phyloP scores from a whole-genome alignment of 2,888 invertebrate genomes.

The Drosophila anomelani region DNA sequence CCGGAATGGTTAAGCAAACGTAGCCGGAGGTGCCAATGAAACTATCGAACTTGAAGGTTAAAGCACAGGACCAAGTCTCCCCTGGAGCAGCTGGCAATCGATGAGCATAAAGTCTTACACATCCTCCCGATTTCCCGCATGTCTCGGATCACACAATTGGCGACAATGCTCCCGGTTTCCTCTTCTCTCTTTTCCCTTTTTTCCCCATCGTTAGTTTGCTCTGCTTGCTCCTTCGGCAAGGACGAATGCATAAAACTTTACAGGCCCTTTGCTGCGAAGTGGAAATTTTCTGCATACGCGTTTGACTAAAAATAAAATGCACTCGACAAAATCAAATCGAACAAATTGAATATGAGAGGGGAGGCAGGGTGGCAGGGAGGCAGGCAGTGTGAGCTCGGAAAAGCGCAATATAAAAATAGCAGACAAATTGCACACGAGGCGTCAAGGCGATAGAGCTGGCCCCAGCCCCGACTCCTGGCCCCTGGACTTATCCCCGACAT shows the following conservation, averaged over 20 bases:
- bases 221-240: slow-evolving; percentile 1
- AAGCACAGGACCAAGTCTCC: slow-evolving; percentile 15
- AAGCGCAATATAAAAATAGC: slow-evolving; percentile 67
- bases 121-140: slow-evolving; percentile 25
- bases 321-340: slow-evolving; percentile 74
- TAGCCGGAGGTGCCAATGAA: slow-evolving; percentile 44
- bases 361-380: not conserved
- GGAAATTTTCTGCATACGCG: slow-evolving; percentile 70
- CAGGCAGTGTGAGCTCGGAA: not conserved
- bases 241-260: slow-evolving; percentile 69
- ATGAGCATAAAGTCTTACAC: slow-evolving; percentile 73
- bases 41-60: slow-evolving; percentile 24
- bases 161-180: not conserved
- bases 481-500: slow-evolving; percentile 27
- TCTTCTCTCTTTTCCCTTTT: slow-evolving; percentile 25
- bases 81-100: slow-evolving; percentile 62
- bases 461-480: slow-evolving; percentile 11
- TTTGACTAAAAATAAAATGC: slow-evolving; percentile 70
- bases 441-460: slow-evolving; percentile 44
- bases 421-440: slow-evolving; percentile 78
- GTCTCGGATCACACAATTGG: slow-evolving; percentile 29
- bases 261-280: slow-evolving; percentile 62
- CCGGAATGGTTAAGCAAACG: not conserved
- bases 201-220: not conserved
- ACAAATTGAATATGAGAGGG: slow-evolving; percentile 71